Percentiles rank a stretch among this genome's conserved stretches.
Conservation (phyloP, 2,113 vertebrate species). For the Amia ocellicauda region DNA sequence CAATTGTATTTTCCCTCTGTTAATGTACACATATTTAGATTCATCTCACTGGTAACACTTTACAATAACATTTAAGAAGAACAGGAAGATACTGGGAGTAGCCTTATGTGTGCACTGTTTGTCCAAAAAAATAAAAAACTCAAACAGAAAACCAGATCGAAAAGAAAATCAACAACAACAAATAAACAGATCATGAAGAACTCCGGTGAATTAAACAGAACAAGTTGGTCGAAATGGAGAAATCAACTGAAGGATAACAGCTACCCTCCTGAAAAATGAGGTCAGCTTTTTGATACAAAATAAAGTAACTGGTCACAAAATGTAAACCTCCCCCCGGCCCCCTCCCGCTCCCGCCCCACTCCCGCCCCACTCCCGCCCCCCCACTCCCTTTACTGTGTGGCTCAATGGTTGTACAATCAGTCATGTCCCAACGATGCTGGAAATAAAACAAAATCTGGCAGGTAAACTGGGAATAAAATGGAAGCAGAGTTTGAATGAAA, state of each 20-base stretch:
- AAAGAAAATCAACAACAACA: constrained; percentile 31
- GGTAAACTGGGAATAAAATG: constrained; percentile 40
- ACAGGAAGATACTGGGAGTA: constrained; percentile 73
- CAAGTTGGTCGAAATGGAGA: too few species aligned
- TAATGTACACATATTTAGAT: constrained; percentile 79
- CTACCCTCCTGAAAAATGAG: constrained; percentile 48
- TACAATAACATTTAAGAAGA: constrained; percentile 81
- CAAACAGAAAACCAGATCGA: constrained; percentile 52
- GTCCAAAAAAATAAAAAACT: constrained; percentile 49
- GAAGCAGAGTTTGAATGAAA: constrained; percentile 1
- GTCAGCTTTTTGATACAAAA: constrained; percentile 51
- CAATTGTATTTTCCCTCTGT: constrained; percentile 82
- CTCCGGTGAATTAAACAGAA: too few species aligned
- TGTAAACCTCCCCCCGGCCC: too few species aligned
- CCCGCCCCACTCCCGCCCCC: too few species aligned
- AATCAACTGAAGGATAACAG: constrained; percentile 57
- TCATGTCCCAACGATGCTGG: constrained; percentile 39
- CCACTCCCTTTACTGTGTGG: too few species aligned
- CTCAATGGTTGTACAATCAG: constrained; percentile 41
- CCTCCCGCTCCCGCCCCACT: too few species aligned
- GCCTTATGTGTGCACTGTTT: constrained; percentile 73
- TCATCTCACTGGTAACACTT: constrained; percentile 80
- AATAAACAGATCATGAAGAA: constrained; percentile 16
- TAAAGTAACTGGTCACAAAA: constrained; percentile 57
- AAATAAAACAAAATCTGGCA: too few species aligned